Evolutionary conservation across 2,888 invertebrate species (phyloP), one percentile per base, ranked within the genome.

Genomic region (Matsumyia berberina): DNA sequence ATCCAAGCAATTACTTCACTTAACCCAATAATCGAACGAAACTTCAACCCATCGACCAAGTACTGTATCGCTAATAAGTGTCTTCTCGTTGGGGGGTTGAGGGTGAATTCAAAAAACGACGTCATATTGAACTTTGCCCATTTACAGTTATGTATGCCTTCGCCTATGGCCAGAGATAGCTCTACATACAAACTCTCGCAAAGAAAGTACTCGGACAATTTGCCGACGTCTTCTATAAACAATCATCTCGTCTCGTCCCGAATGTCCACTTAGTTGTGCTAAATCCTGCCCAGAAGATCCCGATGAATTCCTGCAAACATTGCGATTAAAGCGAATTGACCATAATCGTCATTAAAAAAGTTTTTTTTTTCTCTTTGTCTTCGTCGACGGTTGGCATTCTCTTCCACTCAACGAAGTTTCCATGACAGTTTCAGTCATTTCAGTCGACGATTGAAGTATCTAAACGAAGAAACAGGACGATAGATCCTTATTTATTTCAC

Each of bases 291-390:
- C 17, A 19, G 33, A 8, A 12, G 37, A 8, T 17, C 17, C 35
- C 31, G 53, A 33, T 39, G 49, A 69, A 74, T 69, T 62, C 57
- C 49, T 69, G 62, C 49, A 73, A 83, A 83, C 82, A 83, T 73
- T 60, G 15, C 82, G 72, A 83, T 83, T 83, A 78, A 78, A 72
- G 66, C 66, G 78, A 83, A 78, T 78, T 72, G 78, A 83, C 78
- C 78, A 83, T 83, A 55, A 83, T 78, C 72, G 72, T 78, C 78
- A 83, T 83, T 83, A 82, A 60, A 73, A 80, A 83, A 83, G 62
- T 83, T 82, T 17, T 17, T 37, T n/a, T 55, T 29, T 24, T 15
- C 39, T 7, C 9, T 5, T 19, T 67, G 1, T 24, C 24, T 19
- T 33, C 29, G 7, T 39, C 9, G 46, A n/a, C 17, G 17, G 44